Conservation (phyloP, 2,888 invertebrate genomes). For the Alitta virens region DNA sequence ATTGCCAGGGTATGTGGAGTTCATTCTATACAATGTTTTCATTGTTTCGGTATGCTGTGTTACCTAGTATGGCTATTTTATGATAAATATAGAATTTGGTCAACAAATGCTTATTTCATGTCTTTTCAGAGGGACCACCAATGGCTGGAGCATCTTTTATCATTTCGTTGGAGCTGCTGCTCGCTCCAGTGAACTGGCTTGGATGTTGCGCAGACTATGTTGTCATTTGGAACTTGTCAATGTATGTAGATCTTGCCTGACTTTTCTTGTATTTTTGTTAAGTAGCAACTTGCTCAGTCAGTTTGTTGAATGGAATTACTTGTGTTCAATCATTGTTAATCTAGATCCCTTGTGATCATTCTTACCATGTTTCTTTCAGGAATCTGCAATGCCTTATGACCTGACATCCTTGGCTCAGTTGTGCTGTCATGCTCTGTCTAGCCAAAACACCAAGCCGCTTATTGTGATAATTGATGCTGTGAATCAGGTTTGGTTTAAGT, state of each 20-base stretch:
- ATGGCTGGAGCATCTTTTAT: constrained; percentile 28
- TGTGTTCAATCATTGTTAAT: too few species aligned
- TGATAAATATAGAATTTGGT: too few species aligned
- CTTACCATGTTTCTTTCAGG: too few species aligned
- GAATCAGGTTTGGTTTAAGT: constrained; percentile 49
- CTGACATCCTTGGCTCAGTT: constrained; percentile 48
- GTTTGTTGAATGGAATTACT: too few species aligned
- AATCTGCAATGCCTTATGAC: constrained; percentile 45
- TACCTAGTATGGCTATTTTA: too few species aligned
- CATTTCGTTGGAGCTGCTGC: constrained; percentile 34
- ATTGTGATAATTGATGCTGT: constrained; percentile 51
- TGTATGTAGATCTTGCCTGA: too few species aligned
- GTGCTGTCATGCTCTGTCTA: constrained; percentile 50
- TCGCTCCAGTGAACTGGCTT: constrained; percentile 28
- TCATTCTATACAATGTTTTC: neutral
- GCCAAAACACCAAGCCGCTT: constrained; percentile 44
- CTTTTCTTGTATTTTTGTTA: neutral
- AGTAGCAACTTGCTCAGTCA: too few species aligned
- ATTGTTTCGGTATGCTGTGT: too few species aligned
- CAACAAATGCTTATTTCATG: too few species aligned
- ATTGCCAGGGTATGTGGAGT: constrained; percentile 16
- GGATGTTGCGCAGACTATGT: constrained; percentile 26
- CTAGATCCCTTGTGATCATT: neutral
- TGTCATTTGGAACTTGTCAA: constrained; percentile 22
- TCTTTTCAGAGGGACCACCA: constrained; percentile 2